Percentiles rank a stretch among this genome's conserved stretches.
These are phyloP conservation scores for Ranitomeya imitator DNA, from an alignment of 2,113 vertebrate genomes.

Conservation along the genomic window DNA sequence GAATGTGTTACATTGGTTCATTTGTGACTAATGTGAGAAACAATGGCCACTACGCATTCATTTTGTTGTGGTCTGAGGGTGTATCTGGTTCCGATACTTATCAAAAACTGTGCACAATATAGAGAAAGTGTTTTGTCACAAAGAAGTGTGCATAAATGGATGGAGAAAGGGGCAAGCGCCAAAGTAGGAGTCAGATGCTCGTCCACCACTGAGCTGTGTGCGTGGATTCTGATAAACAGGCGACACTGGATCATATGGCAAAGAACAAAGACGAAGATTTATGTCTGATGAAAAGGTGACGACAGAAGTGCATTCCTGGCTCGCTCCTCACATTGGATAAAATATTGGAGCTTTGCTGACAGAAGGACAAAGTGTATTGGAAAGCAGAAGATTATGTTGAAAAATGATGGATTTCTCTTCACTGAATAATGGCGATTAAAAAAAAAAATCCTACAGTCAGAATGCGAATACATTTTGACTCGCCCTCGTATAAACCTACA, in stretches of 20 bases:
- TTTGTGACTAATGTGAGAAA: not conserved
- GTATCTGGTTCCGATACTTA: not conserved
- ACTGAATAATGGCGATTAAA: too few species aligned
- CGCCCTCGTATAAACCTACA: too few species aligned
- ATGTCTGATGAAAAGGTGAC: not conserved
- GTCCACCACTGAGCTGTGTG: not conserved
- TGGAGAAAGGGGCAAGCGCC: not conserved
- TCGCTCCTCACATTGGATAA: not conserved
- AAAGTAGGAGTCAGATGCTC: not conserved
- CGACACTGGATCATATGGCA: not conserved
- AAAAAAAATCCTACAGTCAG: not conserved
- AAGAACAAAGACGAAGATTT: not conserved
- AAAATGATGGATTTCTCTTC: not conserved
- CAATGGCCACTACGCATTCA: not conserved
- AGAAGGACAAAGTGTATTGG: not conserved
- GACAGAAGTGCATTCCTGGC: not conserved
- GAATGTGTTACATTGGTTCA: not conserved
- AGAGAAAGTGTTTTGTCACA: not conserved
- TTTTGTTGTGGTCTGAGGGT: not conserved
- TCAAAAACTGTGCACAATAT: not conserved
- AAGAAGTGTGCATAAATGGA: not conserved
- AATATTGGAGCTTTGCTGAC: not conserved
- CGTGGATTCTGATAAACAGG: not conserved
- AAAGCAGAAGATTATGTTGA: not conserved
- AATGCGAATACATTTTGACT: not conserved